Evolutionary conservation across 2,113 vertebrate species (phyloP).

Genomic region (Carollia perspicillata): DNA sequence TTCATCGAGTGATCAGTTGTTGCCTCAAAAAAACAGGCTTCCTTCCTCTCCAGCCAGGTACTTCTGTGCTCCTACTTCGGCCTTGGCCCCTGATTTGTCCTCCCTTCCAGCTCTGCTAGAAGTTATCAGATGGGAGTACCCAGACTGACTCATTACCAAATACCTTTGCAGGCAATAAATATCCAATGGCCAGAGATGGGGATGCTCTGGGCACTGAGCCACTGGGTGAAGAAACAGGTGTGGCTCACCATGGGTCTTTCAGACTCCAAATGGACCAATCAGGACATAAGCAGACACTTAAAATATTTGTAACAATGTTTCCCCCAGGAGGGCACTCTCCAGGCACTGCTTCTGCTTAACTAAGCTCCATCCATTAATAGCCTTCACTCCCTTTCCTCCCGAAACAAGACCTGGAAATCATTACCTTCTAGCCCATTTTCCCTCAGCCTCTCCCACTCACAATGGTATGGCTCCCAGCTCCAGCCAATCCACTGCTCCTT

Average conservation of each 20-base stretch:
- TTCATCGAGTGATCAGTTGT: neutral
- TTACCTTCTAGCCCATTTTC: neutral
- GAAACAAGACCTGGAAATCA: neutral
- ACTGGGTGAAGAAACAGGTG: neutral
- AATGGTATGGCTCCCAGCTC: neutral
- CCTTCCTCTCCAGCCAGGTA: neutral
- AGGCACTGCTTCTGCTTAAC: neutral
- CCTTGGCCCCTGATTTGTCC: neutral
- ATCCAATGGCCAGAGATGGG: neutral
- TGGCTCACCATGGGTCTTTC: neutral
- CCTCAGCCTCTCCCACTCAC: neutral
- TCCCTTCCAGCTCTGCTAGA: neutral
- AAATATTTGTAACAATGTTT: neutral
- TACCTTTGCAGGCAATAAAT: neutral
- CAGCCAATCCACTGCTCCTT: neutral
- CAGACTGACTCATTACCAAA: neutral
- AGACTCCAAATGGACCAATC: neutral
- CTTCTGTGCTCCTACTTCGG: neutral
- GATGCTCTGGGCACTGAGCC: neutral
- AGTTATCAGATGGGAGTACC: neutral
- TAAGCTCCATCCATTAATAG: neutral
- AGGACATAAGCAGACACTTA: neutral
- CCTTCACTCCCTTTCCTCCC: neutral
- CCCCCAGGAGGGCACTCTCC: neutral
- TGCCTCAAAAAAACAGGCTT: neutral